Conservation (phyloP, 2,797 vertebrate genomes). For the Psittacula derbiana region DNA sequence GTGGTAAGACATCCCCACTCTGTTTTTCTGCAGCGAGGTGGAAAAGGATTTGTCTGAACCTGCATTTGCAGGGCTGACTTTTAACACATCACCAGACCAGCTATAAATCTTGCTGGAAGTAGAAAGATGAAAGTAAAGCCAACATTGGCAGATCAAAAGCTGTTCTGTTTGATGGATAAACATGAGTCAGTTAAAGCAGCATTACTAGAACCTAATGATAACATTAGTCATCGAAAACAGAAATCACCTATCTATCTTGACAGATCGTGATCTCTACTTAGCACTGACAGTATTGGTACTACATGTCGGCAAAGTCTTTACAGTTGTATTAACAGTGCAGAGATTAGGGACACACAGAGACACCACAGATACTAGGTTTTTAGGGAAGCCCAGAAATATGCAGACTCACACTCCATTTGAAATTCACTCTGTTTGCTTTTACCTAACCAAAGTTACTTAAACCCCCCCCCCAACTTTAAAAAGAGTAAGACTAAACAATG, state of each 20-base stretch:
- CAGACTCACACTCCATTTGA: not conserved
- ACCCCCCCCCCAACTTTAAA: not conserved
- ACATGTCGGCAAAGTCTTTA: not conserved
- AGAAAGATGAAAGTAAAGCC: not conserved
- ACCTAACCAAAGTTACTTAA: not conserved
- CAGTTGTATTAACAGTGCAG: not conserved
- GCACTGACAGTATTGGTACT: not conserved
- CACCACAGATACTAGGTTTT: not conserved
- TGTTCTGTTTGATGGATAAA: not conserved
- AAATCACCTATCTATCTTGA: not conserved
- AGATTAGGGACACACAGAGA: not conserved
- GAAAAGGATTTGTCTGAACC: not conserved
- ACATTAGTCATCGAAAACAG: not conserved
- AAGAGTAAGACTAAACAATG: not conserved
- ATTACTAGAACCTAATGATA: not conserved
- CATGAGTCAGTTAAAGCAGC: not conserved
- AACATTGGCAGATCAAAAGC: not conserved
- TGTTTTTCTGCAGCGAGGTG: not conserved
- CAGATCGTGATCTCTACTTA: not conserved
- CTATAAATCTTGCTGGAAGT: not conserved
- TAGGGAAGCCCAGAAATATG: not conserved
- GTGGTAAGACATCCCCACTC: not conserved
- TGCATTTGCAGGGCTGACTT: not conserved
- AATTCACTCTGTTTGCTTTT: not conserved
- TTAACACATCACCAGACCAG: accelerated